phyloP scores from a whole-genome alignment of 2,888 invertebrate genomes.

The Orthosia gracilis region DNA sequence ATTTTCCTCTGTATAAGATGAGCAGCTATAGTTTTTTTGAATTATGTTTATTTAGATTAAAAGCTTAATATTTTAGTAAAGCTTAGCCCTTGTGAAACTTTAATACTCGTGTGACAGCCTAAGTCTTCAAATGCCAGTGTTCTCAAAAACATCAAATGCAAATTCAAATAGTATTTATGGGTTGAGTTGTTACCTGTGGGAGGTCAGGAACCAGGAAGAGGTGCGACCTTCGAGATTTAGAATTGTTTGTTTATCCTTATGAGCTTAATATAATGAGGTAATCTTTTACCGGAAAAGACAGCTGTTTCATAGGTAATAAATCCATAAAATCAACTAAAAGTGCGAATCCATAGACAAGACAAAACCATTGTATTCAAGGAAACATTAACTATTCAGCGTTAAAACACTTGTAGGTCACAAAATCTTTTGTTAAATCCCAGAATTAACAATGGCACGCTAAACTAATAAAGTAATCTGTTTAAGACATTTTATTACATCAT shows the following conservation, averaged over 20 bases:
- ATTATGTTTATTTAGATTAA: too few species aligned
- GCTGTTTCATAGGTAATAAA: slow-evolving; percentile 30
- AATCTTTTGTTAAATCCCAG: slow-evolving; percentile 45
- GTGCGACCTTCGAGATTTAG: not conserved
- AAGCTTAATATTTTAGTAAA: too few species aligned
- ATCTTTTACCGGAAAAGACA: slow-evolving; percentile 18
- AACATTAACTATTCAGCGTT: slow-evolving; percentile 55
- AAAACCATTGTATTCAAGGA: slow-evolving; percentile 42
- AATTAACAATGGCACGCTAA: slow-evolving; percentile 50
- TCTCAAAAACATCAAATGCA: too few species aligned
- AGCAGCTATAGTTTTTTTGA: too few species aligned
- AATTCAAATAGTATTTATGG: too few species aligned
- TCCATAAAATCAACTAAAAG: slow-evolving; percentile 37
- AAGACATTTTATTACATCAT: slow-evolving; percentile 41
- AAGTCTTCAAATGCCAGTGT: too few species aligned
- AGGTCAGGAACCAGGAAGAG: too few species aligned
- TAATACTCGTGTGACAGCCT: too few species aligned
- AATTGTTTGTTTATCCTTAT: not conserved
- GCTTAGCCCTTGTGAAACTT: too few species aligned
- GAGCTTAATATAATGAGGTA: too few species aligned
- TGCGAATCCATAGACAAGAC: slow-evolving; percentile 6
- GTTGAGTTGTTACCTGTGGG: too few species aligned
- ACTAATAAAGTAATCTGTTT: slow-evolving; percentile 53
- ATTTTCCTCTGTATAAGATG: too few species aligned
- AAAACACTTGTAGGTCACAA: slow-evolving; percentile 46